Conservation (phyloP, 2,113 vertebrate genomes). For the Heliornis fulica region DNA sequence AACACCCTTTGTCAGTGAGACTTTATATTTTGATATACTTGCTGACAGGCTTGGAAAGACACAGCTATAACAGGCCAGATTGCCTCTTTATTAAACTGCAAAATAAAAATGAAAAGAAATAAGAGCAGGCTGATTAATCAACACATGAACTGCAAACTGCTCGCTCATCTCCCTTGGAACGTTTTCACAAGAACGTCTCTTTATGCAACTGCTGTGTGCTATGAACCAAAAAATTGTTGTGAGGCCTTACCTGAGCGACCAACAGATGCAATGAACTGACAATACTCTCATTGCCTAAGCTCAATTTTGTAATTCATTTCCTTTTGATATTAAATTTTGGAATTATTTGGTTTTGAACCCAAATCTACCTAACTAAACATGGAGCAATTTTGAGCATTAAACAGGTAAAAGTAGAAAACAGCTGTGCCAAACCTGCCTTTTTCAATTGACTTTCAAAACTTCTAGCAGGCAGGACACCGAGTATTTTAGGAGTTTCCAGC, state of each 20-base stretch:
- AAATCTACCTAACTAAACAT: background rate
- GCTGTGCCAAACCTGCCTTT: background rate
- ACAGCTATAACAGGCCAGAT: background rate
- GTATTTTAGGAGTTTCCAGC: background rate
- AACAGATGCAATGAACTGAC: background rate
- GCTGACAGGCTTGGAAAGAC: background rate
- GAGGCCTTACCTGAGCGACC: background rate
- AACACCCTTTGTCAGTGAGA: background rate
- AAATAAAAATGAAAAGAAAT: background rate
- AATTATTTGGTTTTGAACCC: background rate
- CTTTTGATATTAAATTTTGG: background rate
- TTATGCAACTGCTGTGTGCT: background rate
- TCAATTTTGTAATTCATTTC: background rate
- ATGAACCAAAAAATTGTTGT: accelerated
- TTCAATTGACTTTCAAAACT: background rate
- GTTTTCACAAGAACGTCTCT: too few species aligned
- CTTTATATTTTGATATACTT: background rate
- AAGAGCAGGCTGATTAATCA: background rate
- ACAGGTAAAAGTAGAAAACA: background rate
- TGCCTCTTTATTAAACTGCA: background rate
- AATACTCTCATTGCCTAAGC: background rate
- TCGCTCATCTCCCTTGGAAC: background rate
- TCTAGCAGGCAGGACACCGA: background rate
- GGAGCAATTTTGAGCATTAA: background rate
- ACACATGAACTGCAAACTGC: background rate